Evolutionary conservation across 2,888 invertebrate species (phyloP), one percentile per base, ranked within the genome.

Genomic region (Xanthorhoe spadicearia): DNA sequence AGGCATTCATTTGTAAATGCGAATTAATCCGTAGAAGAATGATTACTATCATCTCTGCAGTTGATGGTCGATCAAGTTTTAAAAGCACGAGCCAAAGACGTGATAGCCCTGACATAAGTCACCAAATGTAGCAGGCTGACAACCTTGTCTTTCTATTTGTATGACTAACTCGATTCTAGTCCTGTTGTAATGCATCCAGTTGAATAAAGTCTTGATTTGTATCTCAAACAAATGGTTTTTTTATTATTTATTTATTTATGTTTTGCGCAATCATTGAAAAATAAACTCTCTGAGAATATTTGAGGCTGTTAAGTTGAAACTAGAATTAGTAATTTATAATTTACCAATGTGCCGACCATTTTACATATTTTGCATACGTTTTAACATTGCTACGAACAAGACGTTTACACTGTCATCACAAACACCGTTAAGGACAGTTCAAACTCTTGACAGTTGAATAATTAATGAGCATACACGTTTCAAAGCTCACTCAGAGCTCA

Each of bases 121-220:
- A 84, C 92, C 91, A 91, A 92, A 91, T 88, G 90, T 76, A 92
- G 92, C 81, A 90, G 82, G 84, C 85, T 85, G 90, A 72, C 86
- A 84, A 83, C 92, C 92, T 92, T 92, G 92, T 83, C 76, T 86
- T 84, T 87, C 86, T 89, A 88, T 87, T 80, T 83, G 83, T 87
- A 84, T 81, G 83, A 84, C 81, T 83, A 83, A 83, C 79, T 74
- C 75, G 69, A 74, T 74, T 77, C 71, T 75, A 70, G 79, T 77
- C 76, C 76, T 75, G 77, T 77, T 78, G 80, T 78, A 80, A 79
- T 79, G 79, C 80, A 82, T 77, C 77, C 49, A 17, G 77, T 73
- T 72, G 72, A 78, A 74, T 80, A 77, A 79, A 80, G 82, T 79
- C 77, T 79, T 57, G 72, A 77, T 79, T 70, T 57, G 1, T 17